These are phyloP conservation scores for Echeneis naucrates DNA, from an alignment of 2,797 vertebrate species.

Conservation along the genomic window DNA sequence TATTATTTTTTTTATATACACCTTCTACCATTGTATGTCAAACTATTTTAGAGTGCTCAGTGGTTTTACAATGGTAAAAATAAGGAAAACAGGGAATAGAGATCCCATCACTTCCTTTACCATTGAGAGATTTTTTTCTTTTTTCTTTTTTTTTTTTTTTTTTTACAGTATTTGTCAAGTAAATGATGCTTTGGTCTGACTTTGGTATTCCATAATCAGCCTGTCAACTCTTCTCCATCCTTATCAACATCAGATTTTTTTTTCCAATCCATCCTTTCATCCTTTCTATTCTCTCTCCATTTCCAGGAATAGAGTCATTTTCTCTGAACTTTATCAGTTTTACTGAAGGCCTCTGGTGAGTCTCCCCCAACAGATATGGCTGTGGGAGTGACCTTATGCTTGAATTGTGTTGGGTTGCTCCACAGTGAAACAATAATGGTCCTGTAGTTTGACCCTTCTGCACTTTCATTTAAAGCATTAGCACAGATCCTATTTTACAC, in stretches of 20 bases:
- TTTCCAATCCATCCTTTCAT: too few species aligned
- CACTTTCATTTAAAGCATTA: background rate
- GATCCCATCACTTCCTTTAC: background rate
- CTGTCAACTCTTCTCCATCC: background rate
- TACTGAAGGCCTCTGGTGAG: background rate
- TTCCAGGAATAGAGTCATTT: background rate
- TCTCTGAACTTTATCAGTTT: background rate
- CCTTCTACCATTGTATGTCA: background rate
- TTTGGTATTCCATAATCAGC: background rate
- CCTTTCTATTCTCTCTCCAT: background rate
- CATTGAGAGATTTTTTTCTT: background rate
- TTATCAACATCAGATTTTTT: background rate
- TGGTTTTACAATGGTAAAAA: too few species aligned
- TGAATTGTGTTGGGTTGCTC: background rate
- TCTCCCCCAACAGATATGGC: background rate
- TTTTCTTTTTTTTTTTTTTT: background rate
- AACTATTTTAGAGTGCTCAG: background rate
- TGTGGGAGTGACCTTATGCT: background rate
- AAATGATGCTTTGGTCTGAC: background rate
- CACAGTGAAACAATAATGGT: background rate
- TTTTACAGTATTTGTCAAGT: background rate
- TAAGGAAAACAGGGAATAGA: background rate
- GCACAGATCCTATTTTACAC: background rate
- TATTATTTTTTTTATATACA: background rate
- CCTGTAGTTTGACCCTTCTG: background rate